Percentiles rank a stretch among this genome's conserved stretches.
Conservation (phyloP, 2,797 vertebrate species). For the Poeciliopsis turneri region DNA sequence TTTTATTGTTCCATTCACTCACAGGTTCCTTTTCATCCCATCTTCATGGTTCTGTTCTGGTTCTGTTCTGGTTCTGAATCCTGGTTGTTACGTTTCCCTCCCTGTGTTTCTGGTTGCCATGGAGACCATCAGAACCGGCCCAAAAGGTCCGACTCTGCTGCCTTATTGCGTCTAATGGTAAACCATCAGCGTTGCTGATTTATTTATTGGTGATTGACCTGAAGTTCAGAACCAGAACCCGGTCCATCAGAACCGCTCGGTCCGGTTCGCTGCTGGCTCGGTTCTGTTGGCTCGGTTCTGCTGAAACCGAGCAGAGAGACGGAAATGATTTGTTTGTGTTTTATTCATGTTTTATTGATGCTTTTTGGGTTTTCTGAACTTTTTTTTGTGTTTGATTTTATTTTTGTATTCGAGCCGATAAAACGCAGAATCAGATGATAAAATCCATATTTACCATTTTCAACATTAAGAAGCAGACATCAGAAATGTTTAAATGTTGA, state of each 20-base stretch:
- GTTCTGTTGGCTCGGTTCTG: neutral
- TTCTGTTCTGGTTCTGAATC: neutral
- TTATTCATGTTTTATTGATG: neutral
- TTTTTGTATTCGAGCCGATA: neutral
- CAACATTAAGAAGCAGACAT: neutral
- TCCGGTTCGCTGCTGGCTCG: neutral
- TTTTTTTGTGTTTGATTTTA: neutral
- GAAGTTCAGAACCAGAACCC: neutral
- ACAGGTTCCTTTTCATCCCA: neutral
- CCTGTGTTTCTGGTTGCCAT: neutral
- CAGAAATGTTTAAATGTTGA: neutral
- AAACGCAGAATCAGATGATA: neutral
- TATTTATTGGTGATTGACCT: too few species aligned
- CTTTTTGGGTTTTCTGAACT: neutral
- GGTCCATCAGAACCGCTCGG: neutral
- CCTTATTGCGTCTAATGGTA: neutral
- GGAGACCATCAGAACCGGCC: neutral
- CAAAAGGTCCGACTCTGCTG: neutral
- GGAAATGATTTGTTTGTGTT: neutral
- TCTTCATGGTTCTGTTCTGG: neutral
- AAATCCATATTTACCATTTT: neutral
- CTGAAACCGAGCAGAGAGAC: neutral
- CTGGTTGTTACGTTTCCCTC: neutral
- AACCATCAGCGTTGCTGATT: too few species aligned
- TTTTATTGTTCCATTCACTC: neutral